Conservation (phyloP, 2,888 invertebrate genomes). For the Endotricha flammealis region DNA sequence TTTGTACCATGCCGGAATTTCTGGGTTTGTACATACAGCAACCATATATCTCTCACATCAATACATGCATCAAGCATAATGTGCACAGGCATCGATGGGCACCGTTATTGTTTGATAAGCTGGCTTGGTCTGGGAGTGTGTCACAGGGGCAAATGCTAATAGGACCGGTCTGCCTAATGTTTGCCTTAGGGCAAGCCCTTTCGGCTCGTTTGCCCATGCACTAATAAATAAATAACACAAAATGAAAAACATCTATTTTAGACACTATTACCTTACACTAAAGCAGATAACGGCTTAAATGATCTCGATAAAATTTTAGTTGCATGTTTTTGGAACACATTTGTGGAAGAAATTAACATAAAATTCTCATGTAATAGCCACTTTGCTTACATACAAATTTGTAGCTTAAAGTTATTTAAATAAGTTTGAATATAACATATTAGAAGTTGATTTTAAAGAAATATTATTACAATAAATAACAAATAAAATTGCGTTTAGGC, state of each 20-base stretch:
- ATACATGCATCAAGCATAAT: too few relatives aligned
- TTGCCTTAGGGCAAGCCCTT: slow-evolving; percentile 6
- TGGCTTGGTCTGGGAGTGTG: slow-evolving; percentile 31
- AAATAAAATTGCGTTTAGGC: neutral
- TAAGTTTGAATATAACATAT: neutral
- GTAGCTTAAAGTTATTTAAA: neutral
- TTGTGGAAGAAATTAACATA: neutral
- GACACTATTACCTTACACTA: neutral
- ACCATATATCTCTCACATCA: too few relatives aligned
- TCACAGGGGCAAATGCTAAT: slow-evolving; percentile 40
- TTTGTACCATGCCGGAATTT: too few relatives aligned
- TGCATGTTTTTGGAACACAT: neutral
- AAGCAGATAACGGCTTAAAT: neutral
- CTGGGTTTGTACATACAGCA: too few relatives aligned
- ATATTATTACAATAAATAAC: neutral
- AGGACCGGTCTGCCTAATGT: slow-evolving; percentile 22
- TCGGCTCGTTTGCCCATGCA: neutral
- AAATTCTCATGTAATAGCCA: neutral
- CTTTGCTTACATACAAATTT: neutral
- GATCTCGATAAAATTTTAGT: neutral
- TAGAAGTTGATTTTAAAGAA: neutral
- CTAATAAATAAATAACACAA: neutral
- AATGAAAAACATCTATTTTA: neutral
- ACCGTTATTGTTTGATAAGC: slow-evolving; percentile 24
- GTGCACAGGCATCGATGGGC: slow-evolving; percentile 9